Evolutionary conservation across 2,797 vertebrate genomes (phyloP).

Genomic region (Momotus momota): DNA sequence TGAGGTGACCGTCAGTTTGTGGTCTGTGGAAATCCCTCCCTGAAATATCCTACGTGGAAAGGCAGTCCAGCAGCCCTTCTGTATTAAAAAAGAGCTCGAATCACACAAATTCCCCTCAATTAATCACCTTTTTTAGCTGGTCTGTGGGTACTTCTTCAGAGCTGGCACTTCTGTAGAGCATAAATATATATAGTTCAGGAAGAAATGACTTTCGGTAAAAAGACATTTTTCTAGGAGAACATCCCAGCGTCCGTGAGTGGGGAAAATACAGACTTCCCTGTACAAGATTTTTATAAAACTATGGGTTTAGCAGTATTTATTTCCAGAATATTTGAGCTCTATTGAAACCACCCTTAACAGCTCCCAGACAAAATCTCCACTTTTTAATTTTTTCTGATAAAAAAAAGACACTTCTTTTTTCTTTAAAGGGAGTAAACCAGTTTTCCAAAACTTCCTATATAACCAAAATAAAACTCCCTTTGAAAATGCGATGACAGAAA

Average conservation of each 20-base stretch:
- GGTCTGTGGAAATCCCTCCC: not conserved
- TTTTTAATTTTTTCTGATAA: not conserved
- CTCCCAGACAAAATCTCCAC: not conserved
- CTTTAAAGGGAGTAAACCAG: not conserved
- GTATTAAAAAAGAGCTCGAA: too few species aligned
- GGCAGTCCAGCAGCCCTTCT: too few species aligned
- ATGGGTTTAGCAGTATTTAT: not conserved
- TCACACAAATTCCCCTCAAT: fast-evolving
- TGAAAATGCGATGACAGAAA: not conserved
- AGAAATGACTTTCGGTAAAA: not conserved
- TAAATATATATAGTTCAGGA: not conserved
- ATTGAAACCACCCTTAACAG: not conserved
- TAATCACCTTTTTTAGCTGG: not conserved
- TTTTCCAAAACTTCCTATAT: not conserved
- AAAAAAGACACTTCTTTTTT: not conserved
- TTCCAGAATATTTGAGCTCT: not conserved
- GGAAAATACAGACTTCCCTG: not conserved
- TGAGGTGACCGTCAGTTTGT: too few species aligned
- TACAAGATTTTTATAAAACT: not conserved
- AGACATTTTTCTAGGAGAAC: not conserved
- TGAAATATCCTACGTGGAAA: too few species aligned
- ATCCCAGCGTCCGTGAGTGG: not conserved
- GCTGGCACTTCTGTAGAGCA: not conserved
- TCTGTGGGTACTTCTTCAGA: not conserved
- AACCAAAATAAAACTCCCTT: not conserved